A percentile compares a stretch with the other conserved stretches of the same genome.
These are phyloP conservation scores for Cebus imitator DNA, from an alignment of 2,113 vertebrate genomes.

Conservation along the genomic window DNA sequence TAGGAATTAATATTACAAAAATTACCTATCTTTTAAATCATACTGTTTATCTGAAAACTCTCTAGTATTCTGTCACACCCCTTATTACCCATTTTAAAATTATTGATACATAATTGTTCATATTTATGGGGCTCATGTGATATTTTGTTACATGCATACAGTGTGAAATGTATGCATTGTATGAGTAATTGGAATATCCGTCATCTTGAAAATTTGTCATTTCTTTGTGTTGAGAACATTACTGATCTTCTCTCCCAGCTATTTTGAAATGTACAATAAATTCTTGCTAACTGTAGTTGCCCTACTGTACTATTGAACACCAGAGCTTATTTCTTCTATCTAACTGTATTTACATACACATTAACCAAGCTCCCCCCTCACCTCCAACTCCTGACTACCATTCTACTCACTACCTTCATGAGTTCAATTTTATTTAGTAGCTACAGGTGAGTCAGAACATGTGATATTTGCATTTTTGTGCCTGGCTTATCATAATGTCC, in stretches of 20 bases:
- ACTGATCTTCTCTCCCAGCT: not conserved
- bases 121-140: not conserved
- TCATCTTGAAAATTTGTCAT: not conserved
- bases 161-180: not conserved
- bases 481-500: not conserved
- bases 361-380: not conserved
- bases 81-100: not conserved
- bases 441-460: not conserved
- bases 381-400: not conserved
- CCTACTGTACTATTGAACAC: not conserved
- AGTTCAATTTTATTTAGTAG: not conserved
- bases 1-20: not conserved
- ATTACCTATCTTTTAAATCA: not conserved
- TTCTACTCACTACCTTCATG: not conserved
- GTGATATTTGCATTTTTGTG: not conserved
- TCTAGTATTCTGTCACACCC: not conserved
- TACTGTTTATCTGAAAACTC: not conserved
- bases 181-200: not conserved
- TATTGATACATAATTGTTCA: not conserved
- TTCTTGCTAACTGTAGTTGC: not conserved
- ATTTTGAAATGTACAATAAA: not conserved
- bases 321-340: not conserved
- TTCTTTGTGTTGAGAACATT: not conserved
- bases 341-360: not conserved
- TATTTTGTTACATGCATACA: not conserved